Percentiles rank a stretch among this genome's conserved stretches.
Conservation (phyloP, 92 coral and sea anemone genomes). For the Epizoanthus ramosus region DNA sequence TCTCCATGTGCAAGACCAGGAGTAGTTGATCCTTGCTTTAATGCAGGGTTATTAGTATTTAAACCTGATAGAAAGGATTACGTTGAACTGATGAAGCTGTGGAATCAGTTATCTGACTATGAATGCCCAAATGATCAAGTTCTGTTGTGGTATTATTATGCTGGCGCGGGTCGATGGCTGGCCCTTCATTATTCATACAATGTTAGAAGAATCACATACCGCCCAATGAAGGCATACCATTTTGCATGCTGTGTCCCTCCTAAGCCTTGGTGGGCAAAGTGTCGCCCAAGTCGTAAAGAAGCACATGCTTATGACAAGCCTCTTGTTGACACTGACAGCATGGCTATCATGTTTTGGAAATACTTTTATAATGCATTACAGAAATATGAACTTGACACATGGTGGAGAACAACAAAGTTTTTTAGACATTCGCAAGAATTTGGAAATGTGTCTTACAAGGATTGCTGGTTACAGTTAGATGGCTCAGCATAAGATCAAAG, state of each 20-base stretch:
- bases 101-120: conserved; percentile 53
- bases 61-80: conserved; percentile 54
- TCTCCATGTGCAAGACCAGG: conserved; percentile 84
- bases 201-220: conserved; percentile 59
- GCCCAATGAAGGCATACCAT: conserved; percentile 78
- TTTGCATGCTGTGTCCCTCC: conserved; percentile 77
- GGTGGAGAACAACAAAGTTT: conserved; percentile 82
- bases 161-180: conserved; percentile 52
- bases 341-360: conserved; percentile 73
- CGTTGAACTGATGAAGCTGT: conserved; percentile 56
- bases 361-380: conserved; percentile 64
- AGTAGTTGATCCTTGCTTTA: conserved; percentile 86
- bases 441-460: conserved; percentile 47
- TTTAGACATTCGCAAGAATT: conserved; percentile 61
- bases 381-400: conserved; percentile 54
- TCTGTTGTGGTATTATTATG: conserved; percentile 78
- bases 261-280: conserved; percentile 74
- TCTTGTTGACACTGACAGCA: conserved; percentile 50
- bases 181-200: conserved; percentile 59
- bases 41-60: conserved; percentile 88
- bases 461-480: conserved; percentile 39
- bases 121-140: conserved; percentile 80
- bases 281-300: conserved; percentile 74
- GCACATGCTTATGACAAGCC: conserved; percentile 60
- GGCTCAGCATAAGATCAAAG: too few relatives aligned